Evolutionary conservation across 2,797 vertebrate species (phyloP), one percentile per base, ranked within the genome.

Genomic region (Dendrocincla tyrannina): DNA sequence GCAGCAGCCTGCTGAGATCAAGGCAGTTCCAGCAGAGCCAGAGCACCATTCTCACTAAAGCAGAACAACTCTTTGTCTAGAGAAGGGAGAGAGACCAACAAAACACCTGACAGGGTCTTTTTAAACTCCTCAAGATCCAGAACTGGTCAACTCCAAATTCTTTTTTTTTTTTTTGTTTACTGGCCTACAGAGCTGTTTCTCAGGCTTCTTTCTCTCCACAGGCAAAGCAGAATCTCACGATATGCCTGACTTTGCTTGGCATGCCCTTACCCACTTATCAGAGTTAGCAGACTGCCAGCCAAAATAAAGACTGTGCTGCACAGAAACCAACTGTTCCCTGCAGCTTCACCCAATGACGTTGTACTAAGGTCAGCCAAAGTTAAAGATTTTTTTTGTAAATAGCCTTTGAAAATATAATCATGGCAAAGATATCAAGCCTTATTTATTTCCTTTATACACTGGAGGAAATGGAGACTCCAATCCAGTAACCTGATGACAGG

Each of bases 341-440:
- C 91, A 69, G 93, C 89, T 92, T 96, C 92, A 86, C 82, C 73
- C 79, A 1, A 69, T 93, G 93, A 94, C 18, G 46, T 3, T 18
- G 35, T 25, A n/a, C 69, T 86, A 28, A 89, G 95, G 93, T 95
- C 95, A 95, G 93, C 92, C 96, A 96, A 96, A 95, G 95, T 95
- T 95, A 95, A 95, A 89, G 85, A 77, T 60, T 88, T 93, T 93
- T 88, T 79, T 89, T 53, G 76, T 91, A 94, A 94, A 86, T 84
- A 92, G 91, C 85, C 79, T 88, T 88, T 85, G 69, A 94, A 95
- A 95, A 91, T 59, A 68, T 56, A 78, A 73, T 73, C 73, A 69
- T 32, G 79, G 89, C 69, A 78, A 68, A 88, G 85, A 88, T 83
- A 35, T 75, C 77, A 89, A 85, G 50, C 89, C 33, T 91, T 88